Base-by-base conservation (phyloP, 2,113 vertebrate species). In the Daboia siamensis region DNA sequence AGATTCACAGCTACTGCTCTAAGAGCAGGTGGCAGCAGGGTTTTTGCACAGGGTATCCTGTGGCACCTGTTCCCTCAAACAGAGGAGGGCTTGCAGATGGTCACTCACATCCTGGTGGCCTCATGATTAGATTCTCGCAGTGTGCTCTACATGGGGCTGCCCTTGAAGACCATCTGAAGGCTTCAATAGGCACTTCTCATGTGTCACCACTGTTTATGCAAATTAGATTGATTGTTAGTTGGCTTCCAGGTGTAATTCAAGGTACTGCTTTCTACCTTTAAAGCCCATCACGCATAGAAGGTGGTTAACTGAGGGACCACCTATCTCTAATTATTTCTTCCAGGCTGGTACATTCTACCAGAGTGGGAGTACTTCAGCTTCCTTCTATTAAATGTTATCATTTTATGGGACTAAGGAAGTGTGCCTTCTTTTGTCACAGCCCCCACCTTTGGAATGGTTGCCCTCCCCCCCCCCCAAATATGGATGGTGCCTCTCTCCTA, bases 391-490 rank as follows among this genome's bases (percentile, higher is more conserved):
- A 80, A 80, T 39, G 5, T 80, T 80, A 20, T 80, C 5, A 20
- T 39, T 39, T 80, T 80, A 21, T 20, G 69, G 33, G 6, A 80
- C 33, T 21, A 80, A 80, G n/a, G 17, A 80, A 39, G 6, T 80
- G n/a, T 39, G 15, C 17, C 33, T 9, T 80, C 74, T 44, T 44
- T 7, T 80, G 74, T 80, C 0, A 1, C 33, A 9, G 33, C 20
- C 17, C 1, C 69, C 33, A 39, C 69, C 69, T 33, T 80, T 80
- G 69, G 15, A 39, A 39, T 17, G 20, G 13, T 8, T 8, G 17
- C 1, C 48, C 48, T 3, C 1, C 4, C 3, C 5, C 6, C 6
- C 3, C 5, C n/a, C 0, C 0, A 39, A 39, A 39, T 80, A 80
- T 80, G 74, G 17, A 21, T 80, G 74, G 17, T 9, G 17, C 3